phyloP scores from a whole-genome alignment of 2,888 invertebrate genomes.

The Rhorus exstirpatorius region DNA sequence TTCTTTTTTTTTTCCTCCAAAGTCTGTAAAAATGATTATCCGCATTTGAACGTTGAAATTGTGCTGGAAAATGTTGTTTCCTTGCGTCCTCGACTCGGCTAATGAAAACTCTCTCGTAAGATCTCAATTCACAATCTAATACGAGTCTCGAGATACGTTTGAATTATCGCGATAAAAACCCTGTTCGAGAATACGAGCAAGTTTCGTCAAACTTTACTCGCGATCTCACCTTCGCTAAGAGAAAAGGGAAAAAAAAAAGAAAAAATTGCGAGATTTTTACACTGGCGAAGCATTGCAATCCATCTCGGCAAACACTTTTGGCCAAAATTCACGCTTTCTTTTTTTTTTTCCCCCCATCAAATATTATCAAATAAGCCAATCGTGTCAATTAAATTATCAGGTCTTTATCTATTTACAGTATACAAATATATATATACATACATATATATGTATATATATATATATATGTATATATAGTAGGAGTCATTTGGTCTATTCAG shows the following conservation, averaged over 20 bases:
- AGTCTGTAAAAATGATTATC: not conserved
- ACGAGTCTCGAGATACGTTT: not conserved
- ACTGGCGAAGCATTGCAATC: constrained; percentile 5
- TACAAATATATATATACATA: constrained; percentile 64
- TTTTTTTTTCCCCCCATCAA: constrained; percentile 38
- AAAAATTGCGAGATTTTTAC: constrained; percentile 16
- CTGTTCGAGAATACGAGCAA: not conserved
- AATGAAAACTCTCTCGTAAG: too few species aligned
- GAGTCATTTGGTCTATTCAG: constrained; percentile 70
- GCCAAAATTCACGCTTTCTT: constrained; percentile 13
- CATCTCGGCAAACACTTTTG: constrained; percentile 3
- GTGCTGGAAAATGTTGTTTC: not conserved
- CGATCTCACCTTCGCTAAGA: not conserved
- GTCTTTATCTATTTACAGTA: constrained; percentile 65
- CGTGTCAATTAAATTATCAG: constrained; percentile 52
- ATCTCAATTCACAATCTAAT: not conserved
- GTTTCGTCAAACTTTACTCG: not conserved
- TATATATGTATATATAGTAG: constrained; percentile 63
- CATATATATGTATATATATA: constrained; percentile 64
- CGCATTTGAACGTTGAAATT: not conserved
- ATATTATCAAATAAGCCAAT: constrained; percentile 55
- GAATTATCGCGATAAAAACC: not conserved
- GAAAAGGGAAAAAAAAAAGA: not conserved
- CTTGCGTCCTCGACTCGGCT: not conserved
- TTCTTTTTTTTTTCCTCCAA: not conserved